Percentiles rank a stretch among this genome's conserved stretches.
Conservation (phyloP, 2,888 invertebrate species). For the Diploptera punctata region DNA sequence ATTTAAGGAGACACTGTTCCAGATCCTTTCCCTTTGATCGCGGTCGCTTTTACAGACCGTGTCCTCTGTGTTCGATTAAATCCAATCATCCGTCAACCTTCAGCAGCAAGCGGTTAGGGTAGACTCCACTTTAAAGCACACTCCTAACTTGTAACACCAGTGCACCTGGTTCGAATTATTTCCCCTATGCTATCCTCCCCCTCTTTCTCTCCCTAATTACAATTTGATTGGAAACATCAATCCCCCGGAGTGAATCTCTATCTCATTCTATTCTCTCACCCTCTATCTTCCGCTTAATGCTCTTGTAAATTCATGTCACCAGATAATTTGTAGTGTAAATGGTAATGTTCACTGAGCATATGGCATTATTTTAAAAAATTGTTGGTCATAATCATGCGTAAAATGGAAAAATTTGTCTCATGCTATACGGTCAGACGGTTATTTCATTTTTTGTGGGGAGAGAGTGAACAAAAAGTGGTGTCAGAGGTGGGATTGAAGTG, state of each 20-base stretch:
- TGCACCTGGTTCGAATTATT: no score
- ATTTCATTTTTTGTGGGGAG: constrained; percentile 24
- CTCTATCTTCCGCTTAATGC: constrained; percentile 17
- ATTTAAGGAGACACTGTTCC: not conserved
- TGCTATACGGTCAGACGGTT: constrained; percentile 19
- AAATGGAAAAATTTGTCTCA: constrained; percentile 8
- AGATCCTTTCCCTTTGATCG: constrained; percentile 18
- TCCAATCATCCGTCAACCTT: constrained; percentile 21
- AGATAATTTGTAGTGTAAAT: constrained; percentile 22
- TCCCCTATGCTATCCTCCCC: not conserved
- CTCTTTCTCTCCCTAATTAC: constrained; percentile 32
- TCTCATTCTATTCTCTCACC: constrained; percentile 17
- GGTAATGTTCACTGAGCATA: constrained; percentile 4
- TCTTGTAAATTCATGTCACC: constrained; percentile 24
- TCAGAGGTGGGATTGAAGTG: not conserved
- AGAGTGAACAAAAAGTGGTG: not conserved
- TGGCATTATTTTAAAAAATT: constrained; percentile 22
- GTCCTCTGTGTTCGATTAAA: constrained; percentile 21
- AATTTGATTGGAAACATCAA: constrained; percentile 35
- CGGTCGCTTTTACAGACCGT: not conserved
- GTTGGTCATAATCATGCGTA: constrained; percentile 2
- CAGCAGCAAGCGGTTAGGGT: constrained; percentile 11
- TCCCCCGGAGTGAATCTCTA: constrained; percentile 21
- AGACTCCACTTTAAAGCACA: no score
- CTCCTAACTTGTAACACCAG: not conserved